phyloP scores from a whole-genome alignment of 2,888 invertebrate species.

The Troglohyphantes excavatus region DNA sequence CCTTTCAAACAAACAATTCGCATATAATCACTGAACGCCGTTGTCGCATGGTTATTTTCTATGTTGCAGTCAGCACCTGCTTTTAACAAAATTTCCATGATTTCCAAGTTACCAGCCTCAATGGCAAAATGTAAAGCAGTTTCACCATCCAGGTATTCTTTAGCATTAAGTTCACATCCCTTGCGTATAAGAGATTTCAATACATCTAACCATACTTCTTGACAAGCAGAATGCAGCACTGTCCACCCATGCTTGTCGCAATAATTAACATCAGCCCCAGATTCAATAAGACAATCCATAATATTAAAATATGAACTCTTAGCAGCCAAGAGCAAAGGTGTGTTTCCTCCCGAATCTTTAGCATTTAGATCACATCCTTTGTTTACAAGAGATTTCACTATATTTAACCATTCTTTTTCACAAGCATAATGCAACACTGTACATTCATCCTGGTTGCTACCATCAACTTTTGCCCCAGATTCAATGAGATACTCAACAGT shows the following conservation, averaged over 20 bases:
- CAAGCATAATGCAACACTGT: not conserved
- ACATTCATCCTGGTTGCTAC: not conserved
- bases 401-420: conserved; percentile 81
- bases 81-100: not conserved
- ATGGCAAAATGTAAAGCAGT: not conserved
- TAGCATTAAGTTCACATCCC: not conserved
- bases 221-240: not conserved
- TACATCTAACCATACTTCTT: not conserved
- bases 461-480: not conserved
- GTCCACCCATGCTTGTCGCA: not conserved
- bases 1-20: too few relatives aligned
- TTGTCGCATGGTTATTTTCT: not conserved
- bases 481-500: too few relatives aligned
- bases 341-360: conserved; percentile 91
- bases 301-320: conserved; percentile 84
- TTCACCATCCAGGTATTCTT: not conserved
- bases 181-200: not conserved
- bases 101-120: not conserved
- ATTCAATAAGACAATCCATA: not conserved
- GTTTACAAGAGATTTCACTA: conserved; percentile 89
- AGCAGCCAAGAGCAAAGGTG: conserved; percentile 89
- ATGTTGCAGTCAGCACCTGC: not conserved
- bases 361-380: conserved; percentile 92
- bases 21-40: too few relatives aligned
- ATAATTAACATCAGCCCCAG: not conserved